Evolutionary conservation across 2,888 invertebrate genomes (phyloP), one percentile per base, ranked within the genome.

Genomic region (Drosophila colorata): DNA sequence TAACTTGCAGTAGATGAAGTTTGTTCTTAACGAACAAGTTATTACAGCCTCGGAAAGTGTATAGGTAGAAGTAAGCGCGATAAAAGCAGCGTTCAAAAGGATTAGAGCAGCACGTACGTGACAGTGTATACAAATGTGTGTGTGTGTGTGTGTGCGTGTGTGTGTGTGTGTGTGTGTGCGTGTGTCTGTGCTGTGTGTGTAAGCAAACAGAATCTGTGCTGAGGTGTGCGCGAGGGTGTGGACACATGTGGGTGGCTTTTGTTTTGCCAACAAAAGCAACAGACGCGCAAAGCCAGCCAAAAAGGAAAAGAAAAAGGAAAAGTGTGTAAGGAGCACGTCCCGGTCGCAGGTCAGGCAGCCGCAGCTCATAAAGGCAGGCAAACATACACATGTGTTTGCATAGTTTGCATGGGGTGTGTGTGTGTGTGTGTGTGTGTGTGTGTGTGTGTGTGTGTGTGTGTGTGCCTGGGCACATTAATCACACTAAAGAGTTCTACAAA

Each of bases 401-500:
- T 70, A 79, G 60, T 59, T 60, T 43, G 28, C n/a, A 18, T 44
- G 11, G 20, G 44, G 49, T 56, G 55, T 64, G 41, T n/a, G 20
- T 48, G 49, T 56, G 55, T 64, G 41, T 41, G 31, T 59, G 43
- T 55, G 52, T 63, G 74, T 55, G 46, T 44, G 49, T 60, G 59
- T 48, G 61, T 48, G 51, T 64, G 52, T 61, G 60, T 47, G 41
- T 68, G 46, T 43, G 55, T 49, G 66, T 57, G 63, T 58, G 48
- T 67, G 58, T 60, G 77, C 66, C 61, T 74, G 61, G 69, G 79
- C 78, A 83, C 87, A 85, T 85, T 85, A 85, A 85, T 85, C 88
- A 85, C 86, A 85, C 88, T 85, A 87, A 85, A 87, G 87, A 82
- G 86, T 85, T 87, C 64, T 85, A 83, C 87, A 87, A 85, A 85